Percentiles rank a stretch among this genome's conserved stretches.
These are phyloP conservation scores for Cephus pygmeus DNA, from an alignment of 2,888 invertebrate genomes.

Conservation along the genomic window DNA sequence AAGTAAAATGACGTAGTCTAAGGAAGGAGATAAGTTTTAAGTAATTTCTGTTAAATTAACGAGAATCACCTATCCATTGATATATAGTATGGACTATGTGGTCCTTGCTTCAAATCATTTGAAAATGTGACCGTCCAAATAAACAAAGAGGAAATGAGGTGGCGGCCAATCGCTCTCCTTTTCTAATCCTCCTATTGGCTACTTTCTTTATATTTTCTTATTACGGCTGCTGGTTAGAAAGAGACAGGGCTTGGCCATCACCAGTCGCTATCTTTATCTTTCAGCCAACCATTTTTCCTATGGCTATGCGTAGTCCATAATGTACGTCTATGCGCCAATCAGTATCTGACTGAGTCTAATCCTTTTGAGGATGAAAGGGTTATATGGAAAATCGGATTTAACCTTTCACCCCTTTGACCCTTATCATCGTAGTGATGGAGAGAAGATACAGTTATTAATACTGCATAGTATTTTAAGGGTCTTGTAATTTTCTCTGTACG, in stretches of 20 bases:
- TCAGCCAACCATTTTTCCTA: too few species aligned
- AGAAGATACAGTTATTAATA: background rate
- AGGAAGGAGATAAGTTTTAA: background rate
- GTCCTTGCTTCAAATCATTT: too few species aligned
- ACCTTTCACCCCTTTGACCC: conserved; percentile 20
- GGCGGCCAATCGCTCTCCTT: too few species aligned
- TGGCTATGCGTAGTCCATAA: too few species aligned
- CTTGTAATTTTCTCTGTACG: background rate
- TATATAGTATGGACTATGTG: too few species aligned
- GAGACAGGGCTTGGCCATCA: too few species aligned
- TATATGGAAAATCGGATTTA: conserved; percentile 41
- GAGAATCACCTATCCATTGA: too few species aligned
- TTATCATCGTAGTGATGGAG: conserved; percentile 8
- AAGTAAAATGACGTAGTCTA: background rate
- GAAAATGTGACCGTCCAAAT: too few species aligned
- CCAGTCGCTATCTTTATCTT: too few species aligned
- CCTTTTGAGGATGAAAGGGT: conserved; percentile 34
- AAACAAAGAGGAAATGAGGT: too few species aligned
- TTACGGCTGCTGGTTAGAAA: too few species aligned
- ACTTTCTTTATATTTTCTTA: too few species aligned
- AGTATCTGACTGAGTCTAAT: conserved; percentile 26
- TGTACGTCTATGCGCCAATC: background rate
- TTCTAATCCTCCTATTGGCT: conserved; percentile 18
- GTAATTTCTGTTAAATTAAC: background rate
- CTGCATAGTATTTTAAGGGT: background rate